These are phyloP conservation scores for Lagocephalus sceleratus DNA, from an alignment of 2,797 vertebrate genomes.

Conservation along the genomic window DNA sequence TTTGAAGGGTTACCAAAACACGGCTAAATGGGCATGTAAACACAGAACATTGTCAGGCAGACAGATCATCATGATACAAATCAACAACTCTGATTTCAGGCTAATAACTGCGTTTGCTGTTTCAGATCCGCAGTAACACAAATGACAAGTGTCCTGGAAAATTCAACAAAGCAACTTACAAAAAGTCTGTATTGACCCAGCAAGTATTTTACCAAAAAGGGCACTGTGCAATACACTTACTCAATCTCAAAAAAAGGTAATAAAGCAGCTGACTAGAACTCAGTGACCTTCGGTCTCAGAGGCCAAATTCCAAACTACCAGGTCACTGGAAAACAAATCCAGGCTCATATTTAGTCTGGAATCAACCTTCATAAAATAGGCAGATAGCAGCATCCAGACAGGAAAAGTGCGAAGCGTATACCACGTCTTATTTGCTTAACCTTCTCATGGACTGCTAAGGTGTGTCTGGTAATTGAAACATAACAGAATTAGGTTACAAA, in stretches of 20 bases:
- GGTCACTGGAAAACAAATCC: slow-evolving; percentile 51
- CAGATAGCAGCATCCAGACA: slow-evolving; percentile 61
- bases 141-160: background rate
- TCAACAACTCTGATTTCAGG: slow-evolving; percentile 38
- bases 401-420: slow-evolving; percentile 56
- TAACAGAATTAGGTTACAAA: slow-evolving; percentile 82
- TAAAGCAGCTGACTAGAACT: slow-evolving; percentile 44
- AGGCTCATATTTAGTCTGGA: slow-evolving; percentile 54
- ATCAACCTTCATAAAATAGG: slow-evolving; percentile 72
- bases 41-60: slow-evolving; percentile 67
- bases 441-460: slow-evolving; percentile 75
- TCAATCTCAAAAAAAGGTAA: slow-evolving; percentile 36
- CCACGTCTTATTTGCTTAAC: slow-evolving; percentile 77
- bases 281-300: slow-evolving; percentile 41
- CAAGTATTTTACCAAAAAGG: too few species aligned
- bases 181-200: too few species aligned
- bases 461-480: slow-evolving; percentile 79
- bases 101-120: slow-evolving; percentile 9
- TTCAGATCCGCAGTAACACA: background rate
- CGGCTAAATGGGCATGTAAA: slow-evolving; percentile 64
- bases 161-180: too few species aligned
- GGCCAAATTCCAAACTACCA: slow-evolving; percentile 41
- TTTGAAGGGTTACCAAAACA: slow-evolving; percentile 62
- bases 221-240: slow-evolving; percentile 12
- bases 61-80: slow-evolving; percentile 49